Percentiles rank a stretch among this genome's conserved stretches.
These are phyloP conservation scores for Callaeas wilsoni DNA, from an alignment of 2,113 vertebrate genomes.

Conservation along the genomic window DNA sequence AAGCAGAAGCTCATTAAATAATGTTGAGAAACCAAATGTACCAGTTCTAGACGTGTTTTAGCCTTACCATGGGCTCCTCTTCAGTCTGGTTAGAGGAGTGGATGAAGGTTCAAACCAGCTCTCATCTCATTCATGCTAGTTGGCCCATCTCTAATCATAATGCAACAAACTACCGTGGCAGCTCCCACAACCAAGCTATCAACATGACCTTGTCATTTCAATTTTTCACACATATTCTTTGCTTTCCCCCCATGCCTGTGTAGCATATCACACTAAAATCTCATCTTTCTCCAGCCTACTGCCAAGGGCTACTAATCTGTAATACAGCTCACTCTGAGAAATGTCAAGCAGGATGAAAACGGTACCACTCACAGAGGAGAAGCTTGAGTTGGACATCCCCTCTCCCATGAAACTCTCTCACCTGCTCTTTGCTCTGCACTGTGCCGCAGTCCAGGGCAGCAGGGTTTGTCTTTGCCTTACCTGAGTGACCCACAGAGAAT, in stretches of 20 bases:
- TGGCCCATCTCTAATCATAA: constrained; percentile 16
- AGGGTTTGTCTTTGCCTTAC: neutral
- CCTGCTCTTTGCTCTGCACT: neutral
- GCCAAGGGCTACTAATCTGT: constrained; percentile 11
- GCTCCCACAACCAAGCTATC: constrained; percentile 25
- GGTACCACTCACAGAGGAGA: neutral
- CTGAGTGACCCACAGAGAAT: neutral
- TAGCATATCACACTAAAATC: constrained; percentile 5
- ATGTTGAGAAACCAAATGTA: neutral
- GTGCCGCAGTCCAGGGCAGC: neutral
- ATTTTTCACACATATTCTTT: constrained; percentile 46
- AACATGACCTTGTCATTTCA: constrained; percentile 31
- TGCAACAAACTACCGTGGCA: neutral
- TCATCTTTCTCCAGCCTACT: constrained; percentile 36
- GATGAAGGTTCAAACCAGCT: neutral
- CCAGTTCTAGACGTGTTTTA: neutral
- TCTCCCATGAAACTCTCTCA: neutral
- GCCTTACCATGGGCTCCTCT: neutral
- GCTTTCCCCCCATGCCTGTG: neutral
- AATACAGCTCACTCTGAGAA: constrained; percentile 19
- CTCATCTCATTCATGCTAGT: neutral
- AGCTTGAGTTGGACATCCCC: neutral
- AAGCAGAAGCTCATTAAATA: neutral
- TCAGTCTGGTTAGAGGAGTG: neutral
- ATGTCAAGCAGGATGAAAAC: constrained; percentile 2